Percentiles rank a stretch among this genome's conserved stretches.
phyloP scores from a whole-genome alignment of 37 sponge, comb jelly and placozoan genomes.

The Amphimedon queenslandica region DNA sequence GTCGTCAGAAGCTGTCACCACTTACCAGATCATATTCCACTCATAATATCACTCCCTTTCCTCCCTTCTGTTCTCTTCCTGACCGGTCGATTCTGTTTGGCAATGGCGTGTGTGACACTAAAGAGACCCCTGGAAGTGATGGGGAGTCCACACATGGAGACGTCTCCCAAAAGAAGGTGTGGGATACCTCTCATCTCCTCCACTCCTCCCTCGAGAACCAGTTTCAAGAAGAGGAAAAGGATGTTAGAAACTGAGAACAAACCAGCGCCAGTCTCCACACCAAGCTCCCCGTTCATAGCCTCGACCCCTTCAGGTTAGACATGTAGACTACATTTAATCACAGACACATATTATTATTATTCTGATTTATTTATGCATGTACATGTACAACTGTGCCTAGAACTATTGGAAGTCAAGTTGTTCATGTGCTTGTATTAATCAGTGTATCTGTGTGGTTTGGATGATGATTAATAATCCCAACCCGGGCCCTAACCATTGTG shows the following conservation, averaged over 20 bases:
- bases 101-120: constrained; percentile 86
- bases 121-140: constrained; percentile 80
- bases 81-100: no score
- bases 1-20: no score
- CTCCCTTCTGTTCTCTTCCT: no score
- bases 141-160: constrained; percentile 71
- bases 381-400: not conserved
- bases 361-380: not conserved
- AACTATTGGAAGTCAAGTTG: no score
- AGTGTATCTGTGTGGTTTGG: no score
- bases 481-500: no score
- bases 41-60: no score
- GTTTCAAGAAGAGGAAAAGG: constrained; percentile 51
- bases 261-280: no score
- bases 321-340: no score
- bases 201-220: constrained; percentile 25
- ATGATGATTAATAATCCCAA: no score
- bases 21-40: no score
- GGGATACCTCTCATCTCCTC: constrained; percentile 51
- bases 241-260: constrained; percentile 62
- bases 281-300: not conserved
- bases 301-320: not conserved
- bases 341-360: not conserved
- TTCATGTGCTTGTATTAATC: no score
- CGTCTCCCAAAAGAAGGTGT: constrained; percentile 67